Evolutionary conservation across 2,888 invertebrate genomes (phyloP).

Genomic region (Sphecodes monilicornis): DNA sequence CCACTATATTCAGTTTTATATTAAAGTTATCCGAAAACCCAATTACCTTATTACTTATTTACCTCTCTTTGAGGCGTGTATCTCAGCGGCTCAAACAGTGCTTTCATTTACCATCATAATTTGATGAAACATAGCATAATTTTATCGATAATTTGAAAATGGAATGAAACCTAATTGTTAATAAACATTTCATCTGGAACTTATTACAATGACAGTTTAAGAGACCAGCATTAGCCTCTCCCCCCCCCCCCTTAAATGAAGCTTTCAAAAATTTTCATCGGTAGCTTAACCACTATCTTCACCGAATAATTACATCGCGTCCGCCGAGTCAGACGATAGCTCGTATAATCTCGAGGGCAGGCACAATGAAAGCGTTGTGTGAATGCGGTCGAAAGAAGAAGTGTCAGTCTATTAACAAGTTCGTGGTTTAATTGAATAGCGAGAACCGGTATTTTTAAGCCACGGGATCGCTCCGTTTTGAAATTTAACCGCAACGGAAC

Average conservation of each 20-base stretch:
- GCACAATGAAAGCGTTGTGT: constrained; percentile 20
- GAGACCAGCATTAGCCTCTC: neutral
- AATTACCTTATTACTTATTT: no score
- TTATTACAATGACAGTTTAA: neutral
- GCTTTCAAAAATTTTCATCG: neutral
- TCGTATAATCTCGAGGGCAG: constrained; percentile 23
- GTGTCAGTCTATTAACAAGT: constrained; percentile 27
- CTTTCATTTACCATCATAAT: no score
- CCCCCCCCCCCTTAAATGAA: neutral
- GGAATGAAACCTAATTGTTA: no score
- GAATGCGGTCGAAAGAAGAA: constrained; percentile 19
- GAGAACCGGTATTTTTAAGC: constrained; percentile 28
- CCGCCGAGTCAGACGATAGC: constrained; percentile 10
- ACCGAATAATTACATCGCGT: constrained; percentile 41
- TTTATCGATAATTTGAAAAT: no score
- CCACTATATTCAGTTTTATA: no score
- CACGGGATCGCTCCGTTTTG: neutral
- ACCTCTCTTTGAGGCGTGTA: no score
- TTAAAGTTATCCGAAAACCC: no score
- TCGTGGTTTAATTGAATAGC: constrained; percentile 37
- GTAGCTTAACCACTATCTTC: constrained; percentile 13
- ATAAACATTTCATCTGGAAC: neutral
- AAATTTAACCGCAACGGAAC: constrained; percentile 8
- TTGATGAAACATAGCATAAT: no score
- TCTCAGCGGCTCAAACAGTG: no score